phyloP scores from a whole-genome alignment of 2,888 invertebrate genomes.

The Chironomus riparius region DNA sequence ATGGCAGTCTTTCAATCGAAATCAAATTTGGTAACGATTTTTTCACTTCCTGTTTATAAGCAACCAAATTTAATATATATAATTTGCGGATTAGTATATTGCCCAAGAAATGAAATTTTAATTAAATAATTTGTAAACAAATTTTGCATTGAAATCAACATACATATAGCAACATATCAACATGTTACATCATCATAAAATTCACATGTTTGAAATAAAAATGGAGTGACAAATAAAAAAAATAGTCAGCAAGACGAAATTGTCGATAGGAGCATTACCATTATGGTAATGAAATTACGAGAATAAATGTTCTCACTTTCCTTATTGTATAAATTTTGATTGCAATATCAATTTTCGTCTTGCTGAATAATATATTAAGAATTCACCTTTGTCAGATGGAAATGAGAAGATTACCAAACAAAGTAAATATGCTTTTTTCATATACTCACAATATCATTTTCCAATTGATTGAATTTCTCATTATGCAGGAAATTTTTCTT shows the following conservation, averaged over 20 bases:
- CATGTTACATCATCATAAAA: too few species aligned
- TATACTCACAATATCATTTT: constrained; percentile 21
- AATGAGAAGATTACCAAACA: background rate
- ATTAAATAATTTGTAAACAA: too few species aligned
- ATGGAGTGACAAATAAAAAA: too few species aligned
- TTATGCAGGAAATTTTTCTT: constrained; percentile 41
- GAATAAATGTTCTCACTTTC: background rate
- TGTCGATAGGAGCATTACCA: too few species aligned
- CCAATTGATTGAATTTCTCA: constrained; percentile 30
- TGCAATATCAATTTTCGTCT: background rate
- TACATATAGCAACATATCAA: too few species aligned
- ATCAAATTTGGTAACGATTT: constrained; percentile 39
- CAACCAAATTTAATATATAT: too few species aligned
- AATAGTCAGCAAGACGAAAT: too few species aligned
- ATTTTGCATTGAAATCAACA: background rate
- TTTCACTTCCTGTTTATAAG: constrained; percentile 35
- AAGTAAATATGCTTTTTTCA: background rate
- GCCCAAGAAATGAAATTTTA: too few species aligned
- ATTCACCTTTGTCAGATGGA: background rate
- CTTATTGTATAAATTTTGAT: background rate
- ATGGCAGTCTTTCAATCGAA: constrained; percentile 40
- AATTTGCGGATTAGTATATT: too few species aligned
- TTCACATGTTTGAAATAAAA: too few species aligned
- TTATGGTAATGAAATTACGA: background rate
- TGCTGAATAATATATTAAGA: background rate